Conservation (phyloP, 1,140 invertebrate genomes). For the Drosophila nikananu region DNA sequence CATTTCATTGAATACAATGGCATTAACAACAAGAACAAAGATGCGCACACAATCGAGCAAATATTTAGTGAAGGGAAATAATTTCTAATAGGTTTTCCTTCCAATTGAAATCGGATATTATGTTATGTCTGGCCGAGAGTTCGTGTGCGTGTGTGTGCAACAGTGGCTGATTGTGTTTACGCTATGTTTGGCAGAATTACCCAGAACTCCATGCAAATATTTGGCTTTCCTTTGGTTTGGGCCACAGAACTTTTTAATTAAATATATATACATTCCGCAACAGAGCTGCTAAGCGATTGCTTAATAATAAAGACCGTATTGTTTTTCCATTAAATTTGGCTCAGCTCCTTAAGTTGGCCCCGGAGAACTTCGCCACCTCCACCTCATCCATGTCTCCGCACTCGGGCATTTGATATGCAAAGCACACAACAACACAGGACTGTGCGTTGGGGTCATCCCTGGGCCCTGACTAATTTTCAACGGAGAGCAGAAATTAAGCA, state of each 20-base stretch:
- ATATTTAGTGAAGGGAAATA: slow-evolving; percentile 75
- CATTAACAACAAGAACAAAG: slow-evolving; percentile 54
- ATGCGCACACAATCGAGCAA: slow-evolving; percentile 55
- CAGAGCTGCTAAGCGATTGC: slow-evolving; percentile 35
- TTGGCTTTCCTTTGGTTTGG: slow-evolving; percentile 27
- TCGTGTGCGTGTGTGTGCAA: slow-evolving; percentile 10
- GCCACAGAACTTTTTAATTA: slow-evolving; percentile 67
- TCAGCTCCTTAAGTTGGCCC: slow-evolving; percentile 24
- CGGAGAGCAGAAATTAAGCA: slow-evolving; percentile 36
- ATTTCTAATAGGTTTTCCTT: slow-evolving; percentile 80
- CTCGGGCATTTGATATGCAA: slow-evolving; percentile 60
- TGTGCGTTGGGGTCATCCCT: slow-evolving; percentile 13
- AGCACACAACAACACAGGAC: slow-evolving; percentile 32
- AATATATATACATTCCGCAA: slow-evolving; percentile 30
- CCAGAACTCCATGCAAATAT: slow-evolving; percentile 50
- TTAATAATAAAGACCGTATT: slow-evolving; percentile 45
- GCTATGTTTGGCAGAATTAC: slow-evolving; percentile 58
- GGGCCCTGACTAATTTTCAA: slow-evolving; percentile 34
- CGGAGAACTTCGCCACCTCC: neutral
- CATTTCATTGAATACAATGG: slow-evolving; percentile 58
- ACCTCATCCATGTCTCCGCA: neutral
- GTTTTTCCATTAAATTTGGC: slow-evolving; percentile 34
- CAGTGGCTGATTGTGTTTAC: slow-evolving; percentile 42
- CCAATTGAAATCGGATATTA: slow-evolving; percentile 76
- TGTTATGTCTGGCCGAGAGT: slow-evolving; percentile 46